Percentiles rank a stretch among this genome's conserved stretches.
Conservation (phyloP, 2,113 vertebrate genomes). For the Miniopterus natalensis region DNA sequence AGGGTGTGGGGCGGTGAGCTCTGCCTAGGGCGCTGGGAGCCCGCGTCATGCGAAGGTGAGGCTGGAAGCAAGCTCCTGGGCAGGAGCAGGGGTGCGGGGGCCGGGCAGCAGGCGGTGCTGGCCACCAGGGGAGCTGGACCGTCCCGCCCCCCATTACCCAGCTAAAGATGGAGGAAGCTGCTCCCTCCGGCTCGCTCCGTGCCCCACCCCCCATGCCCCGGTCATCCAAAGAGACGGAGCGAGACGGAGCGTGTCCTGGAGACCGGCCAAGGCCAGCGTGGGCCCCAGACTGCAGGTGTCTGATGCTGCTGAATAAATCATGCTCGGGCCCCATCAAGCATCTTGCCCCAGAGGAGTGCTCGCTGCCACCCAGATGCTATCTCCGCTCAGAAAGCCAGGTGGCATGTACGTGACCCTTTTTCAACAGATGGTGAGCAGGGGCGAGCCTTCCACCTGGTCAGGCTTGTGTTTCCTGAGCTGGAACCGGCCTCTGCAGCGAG, state of each 20-base stretch:
- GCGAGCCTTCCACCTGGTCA: background rate
- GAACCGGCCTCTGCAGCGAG: background rate
- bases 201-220: background rate
- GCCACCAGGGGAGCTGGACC: background rate
- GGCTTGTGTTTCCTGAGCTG: slow-evolving; percentile 57
- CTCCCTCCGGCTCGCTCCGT: background rate
- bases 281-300: slow-evolving; percentile 49
- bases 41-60: fast-evolving
- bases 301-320: slow-evolving; percentile 77
- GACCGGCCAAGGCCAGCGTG: background rate
- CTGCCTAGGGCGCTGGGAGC: background rate
- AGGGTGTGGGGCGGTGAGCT: background rate
- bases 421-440: slow-evolving; percentile 67
- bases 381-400: slow-evolving; percentile 60
- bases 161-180: background rate
- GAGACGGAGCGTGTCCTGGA: background rate
- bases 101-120: background rate
- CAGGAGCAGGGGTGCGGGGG: fast-evolving
- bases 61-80: background rate
- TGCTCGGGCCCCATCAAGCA: background rate
- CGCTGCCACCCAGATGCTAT: slow-evolving; percentile 72
- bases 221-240: background rate
- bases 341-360: background rate
- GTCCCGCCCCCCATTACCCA: background rate
- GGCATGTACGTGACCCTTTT: slow-evolving; percentile 17